Conservation (phyloP, 1,140 invertebrate species). For the Meteorus sp. region DNA sequence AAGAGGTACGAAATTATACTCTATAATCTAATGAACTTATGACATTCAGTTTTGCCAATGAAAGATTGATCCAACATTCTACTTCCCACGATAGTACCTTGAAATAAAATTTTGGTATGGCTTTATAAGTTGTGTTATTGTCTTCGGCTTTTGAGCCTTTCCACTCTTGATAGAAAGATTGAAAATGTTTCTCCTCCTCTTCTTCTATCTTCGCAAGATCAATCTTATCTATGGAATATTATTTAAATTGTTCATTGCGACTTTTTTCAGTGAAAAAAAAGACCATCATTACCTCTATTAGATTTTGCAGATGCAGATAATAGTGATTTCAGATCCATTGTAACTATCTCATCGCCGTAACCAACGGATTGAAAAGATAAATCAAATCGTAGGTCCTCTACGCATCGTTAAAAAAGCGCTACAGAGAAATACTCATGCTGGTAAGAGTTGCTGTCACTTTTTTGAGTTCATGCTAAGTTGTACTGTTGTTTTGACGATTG, state of each 20-base stretch:
- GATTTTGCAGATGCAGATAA: not conserved
- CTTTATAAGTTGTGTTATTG: slow-evolving; percentile 51
- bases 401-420: too few relatives aligned
- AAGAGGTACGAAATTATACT: too few relatives aligned
- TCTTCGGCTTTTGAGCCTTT: slow-evolving; percentile 57
- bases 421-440: too few relatives aligned
- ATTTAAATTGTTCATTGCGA: not conserved
- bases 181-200: slow-evolving; percentile 62
- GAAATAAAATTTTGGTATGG: slow-evolving; percentile 79
- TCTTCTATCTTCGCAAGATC: slow-evolving; percentile 38
- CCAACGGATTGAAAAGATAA: too few relatives aligned
- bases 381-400: too few relatives aligned
- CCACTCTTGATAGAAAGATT: slow-evolving; percentile 62
- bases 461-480: too few relatives aligned
- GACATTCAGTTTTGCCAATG: not conserved
- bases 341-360: not conserved
- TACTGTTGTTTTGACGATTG: too few relatives aligned
- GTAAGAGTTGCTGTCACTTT: too few relatives aligned
- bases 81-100: slow-evolving; percentile 62
- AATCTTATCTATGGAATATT: slow-evolving; percentile 27
- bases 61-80: not conserved
- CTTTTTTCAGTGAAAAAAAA: not conserved
- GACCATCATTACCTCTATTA: not conserved
- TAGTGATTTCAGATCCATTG: slow-evolving; percentile 13
- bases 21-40: too few relatives aligned